A percentile compares a stretch with the other conserved stretches of the same genome.
These are phyloP conservation scores for Pollenia labialis DNA, from an alignment of 2,888 invertebrate genomes.

Conservation along the genomic window DNA sequence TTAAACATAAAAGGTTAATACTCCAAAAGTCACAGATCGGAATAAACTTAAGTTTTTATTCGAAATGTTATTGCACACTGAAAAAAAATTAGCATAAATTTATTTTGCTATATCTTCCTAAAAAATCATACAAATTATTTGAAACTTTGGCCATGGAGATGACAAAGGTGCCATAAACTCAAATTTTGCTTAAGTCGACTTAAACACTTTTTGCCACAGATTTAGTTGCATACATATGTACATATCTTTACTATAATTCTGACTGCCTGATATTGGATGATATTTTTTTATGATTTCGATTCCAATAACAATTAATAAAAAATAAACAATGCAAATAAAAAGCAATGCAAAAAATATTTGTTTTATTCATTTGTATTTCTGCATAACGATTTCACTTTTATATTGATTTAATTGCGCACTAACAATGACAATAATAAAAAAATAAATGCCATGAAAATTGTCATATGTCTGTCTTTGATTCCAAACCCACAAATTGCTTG, in stretches of 20 bases:
- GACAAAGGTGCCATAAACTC: no score
- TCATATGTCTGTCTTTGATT: constrained; percentile 23
- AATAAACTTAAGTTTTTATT: no score
- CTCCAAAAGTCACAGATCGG: no score
- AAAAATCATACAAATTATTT: no score
- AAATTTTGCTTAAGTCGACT: no score
- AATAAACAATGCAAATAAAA: constrained; percentile 9
- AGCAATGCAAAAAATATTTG: constrained; percentile 11
- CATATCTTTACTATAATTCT: background rate
- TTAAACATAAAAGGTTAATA: no score
- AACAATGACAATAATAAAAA: constrained; percentile 11
- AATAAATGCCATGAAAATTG: constrained; percentile 41
- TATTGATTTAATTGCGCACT: constrained; percentile 58
- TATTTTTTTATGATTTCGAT: background rate
- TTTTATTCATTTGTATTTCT: constrained; percentile 45
- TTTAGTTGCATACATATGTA: no score
- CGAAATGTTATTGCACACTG: no score
- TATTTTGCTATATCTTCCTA: no score
- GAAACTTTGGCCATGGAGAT: no score
- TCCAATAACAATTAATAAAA: constrained; percentile 31
- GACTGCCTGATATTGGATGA: background rate
- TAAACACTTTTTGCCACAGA: no score
- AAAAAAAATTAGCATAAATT: no score
- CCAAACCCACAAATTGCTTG: constrained; percentile 30
- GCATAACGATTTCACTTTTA: constrained; percentile 27